phyloP scores from a whole-genome alignment of 1,140 invertebrate genomes.

The Trachymyrmex septentrionalis region DNA sequence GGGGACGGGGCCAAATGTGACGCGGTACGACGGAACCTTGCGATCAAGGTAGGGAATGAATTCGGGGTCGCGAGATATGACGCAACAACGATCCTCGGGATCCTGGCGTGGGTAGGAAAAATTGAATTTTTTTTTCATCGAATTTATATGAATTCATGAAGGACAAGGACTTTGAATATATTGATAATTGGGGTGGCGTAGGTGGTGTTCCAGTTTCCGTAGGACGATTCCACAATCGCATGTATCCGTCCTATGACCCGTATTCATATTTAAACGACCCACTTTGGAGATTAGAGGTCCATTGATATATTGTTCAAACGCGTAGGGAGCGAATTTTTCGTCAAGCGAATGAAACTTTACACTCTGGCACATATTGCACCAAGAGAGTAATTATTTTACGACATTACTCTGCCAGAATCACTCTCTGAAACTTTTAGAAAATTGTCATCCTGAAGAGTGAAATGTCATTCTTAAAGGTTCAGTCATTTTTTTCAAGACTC shows the following conservation, averaged over 20 bases:
- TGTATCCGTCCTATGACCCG: not conserved
- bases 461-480: too few species aligned
- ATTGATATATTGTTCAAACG: not conserved
- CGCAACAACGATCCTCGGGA: not conserved
- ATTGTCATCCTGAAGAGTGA: too few species aligned
- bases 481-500: too few species aligned
- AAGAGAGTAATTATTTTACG: conserved; percentile 21
- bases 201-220: not conserved
- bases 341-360: not conserved
- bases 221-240: conserved; percentile 6
- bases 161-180: conserved; percentile 2
- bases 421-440: too few species aligned
- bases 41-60: not conserved
- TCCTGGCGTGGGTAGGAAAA: not conserved
- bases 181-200: not conserved
- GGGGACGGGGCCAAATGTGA: not conserved
- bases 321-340: not conserved
- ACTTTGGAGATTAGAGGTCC: conserved; percentile 2
- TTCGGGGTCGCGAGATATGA: conserved; percentile 16
- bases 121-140: not conserved
- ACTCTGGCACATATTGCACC: not conserved
- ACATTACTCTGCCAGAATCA: not conserved
- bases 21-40: not conserved
- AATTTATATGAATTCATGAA: conserved; percentile 28
- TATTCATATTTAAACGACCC: conserved; percentile 17